These are phyloP conservation scores for Orius laevigatus DNA, from an alignment of 1,140 invertebrate species.

Conservation along the genomic window DNA sequence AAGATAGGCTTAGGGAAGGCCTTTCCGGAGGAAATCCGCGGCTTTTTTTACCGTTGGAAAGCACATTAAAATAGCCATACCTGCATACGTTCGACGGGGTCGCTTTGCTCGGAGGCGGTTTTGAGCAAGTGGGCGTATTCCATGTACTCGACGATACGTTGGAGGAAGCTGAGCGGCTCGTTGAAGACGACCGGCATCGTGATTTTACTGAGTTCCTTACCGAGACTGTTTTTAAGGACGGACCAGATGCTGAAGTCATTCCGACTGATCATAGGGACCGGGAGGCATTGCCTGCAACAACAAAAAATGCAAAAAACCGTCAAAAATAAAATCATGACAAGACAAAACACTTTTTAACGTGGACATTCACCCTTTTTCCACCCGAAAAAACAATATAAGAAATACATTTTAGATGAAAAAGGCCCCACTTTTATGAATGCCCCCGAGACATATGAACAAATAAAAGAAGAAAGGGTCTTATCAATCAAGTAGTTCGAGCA, in stretches of 20 bases:
- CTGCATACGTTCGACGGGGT: conserved; percentile 65
- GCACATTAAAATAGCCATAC: no score
- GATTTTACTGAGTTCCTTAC: conserved; percentile 92
- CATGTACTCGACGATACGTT: conserved; percentile 87
- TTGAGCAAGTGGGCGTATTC: conserved; percentile 80
- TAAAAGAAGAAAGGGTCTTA: no score
- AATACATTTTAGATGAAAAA: no score
- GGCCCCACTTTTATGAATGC: no score
- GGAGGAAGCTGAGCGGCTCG: conserved; percentile 88
- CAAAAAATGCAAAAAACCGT: conserved; percentile 18
- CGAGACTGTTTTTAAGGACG: conserved; percentile 83
- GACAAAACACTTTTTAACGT: no score
- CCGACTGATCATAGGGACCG: conserved; percentile 69
- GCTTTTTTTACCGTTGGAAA: no score
- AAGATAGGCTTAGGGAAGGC: no score
- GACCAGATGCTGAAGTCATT: conserved; percentile 89
- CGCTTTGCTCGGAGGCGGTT: conserved; percentile 51
- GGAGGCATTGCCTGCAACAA: conserved; percentile 51
- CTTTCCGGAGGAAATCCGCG: no score
- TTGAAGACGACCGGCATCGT: conserved; percentile 96
- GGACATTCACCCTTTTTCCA: no score
- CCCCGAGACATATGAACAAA: no score
- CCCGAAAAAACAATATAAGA: no score
- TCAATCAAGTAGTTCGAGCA: no score
- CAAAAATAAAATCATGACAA: background rate